Evolutionary conservation across 2,797 vertebrate genomes (phyloP), one percentile per base, ranked within the genome.

Genomic region (Intellagama lesueurii): DNA sequence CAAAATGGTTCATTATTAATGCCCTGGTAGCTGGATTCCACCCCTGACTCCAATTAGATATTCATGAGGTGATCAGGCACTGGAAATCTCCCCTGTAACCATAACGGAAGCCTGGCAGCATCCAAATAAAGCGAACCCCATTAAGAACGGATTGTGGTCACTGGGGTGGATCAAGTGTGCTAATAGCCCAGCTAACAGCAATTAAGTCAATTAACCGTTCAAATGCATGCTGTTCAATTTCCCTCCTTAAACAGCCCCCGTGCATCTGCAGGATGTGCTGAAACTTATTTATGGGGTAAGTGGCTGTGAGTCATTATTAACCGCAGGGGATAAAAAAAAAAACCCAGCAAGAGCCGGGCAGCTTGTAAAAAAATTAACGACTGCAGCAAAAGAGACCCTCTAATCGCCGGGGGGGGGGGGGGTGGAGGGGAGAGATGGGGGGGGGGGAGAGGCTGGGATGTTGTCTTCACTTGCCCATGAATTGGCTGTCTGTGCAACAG

Each of bases 161-260:
- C 95, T 97, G 96, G 97, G 96, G 96, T 97, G 97, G 96, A 97
- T 97, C 97, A 95, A 97, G 97, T 96, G 96, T 95, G 96, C 97
- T 97, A 97, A 98, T 97, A 96, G 95, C 96, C 97, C 96, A 96
- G 95, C 95, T 96, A 97, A 96, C 96, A 96, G 97, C 97, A 97
- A 97, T 97, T 97, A 97, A 97, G 96, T 96, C 97, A 97, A 97
- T 97, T 97, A 98, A 97, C 96, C 95, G 96, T 97, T 96, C 96
- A 97, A 97, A 97, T 96, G 96, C 96, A 97, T 96, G 96, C 96
- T 95, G 96, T 97, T 97, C 95, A 95, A 94, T 96, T 97, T 96
- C 94, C 96, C 93, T 89, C 95, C 96, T 96, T 91, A 93, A 95
- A 95, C 93, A 95, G 96, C 95, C 95, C 66, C 70, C 91, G 94